Evolutionary conservation across 2,113 vertebrate species (phyloP), one percentile per base, ranked within the genome.

Genomic region (Amphilophus citrinellus): DNA sequence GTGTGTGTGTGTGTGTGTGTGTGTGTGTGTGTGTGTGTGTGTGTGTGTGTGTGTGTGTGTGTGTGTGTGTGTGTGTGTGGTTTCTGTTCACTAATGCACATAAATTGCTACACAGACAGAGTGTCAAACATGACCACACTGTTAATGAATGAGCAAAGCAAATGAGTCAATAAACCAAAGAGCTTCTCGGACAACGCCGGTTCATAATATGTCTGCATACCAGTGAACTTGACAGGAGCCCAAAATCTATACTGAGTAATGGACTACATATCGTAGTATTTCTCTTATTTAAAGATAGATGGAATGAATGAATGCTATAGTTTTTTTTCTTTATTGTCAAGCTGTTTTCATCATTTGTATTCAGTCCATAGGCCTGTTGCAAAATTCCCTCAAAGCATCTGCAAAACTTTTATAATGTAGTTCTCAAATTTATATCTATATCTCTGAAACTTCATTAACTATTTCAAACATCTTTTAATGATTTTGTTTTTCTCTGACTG

Each of bases 141-240:
- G 53, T 53, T 73, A 73, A 73, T n/a, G 44, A 53, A 73, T 73
- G 47, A 73, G 66, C 0, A 0, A 73, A 73, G 3, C 47, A 73
- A 53, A 73, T 73, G 66, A 73, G 66, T 10, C 44, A 71, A 30
- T 71, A 50, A 71, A 50, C 66, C 24, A 11, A 71, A 30, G 9
- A 71, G 66, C 66, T 53, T 32, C 66, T 73, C 47, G 53, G 66
- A 53, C 17, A 73, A 50, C 1, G 3, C 66, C 30, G 30, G 24
- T 71, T n/a, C 44, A 47, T 27, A 27, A 50, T 9, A 71, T 50
- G 24, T 73, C 27, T 53, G 44, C 10, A 10, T n/a, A 53, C 44
- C 1, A 6, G 0, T 50, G 66, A 73, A 73, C 44, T 47, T 11
- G 44, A 47, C 44, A 2, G 14, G 44, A 15, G 44, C 13, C 44